phyloP scores from a whole-genome alignment of 2,113 vertebrate species.

The Scortum barcoo region DNA sequence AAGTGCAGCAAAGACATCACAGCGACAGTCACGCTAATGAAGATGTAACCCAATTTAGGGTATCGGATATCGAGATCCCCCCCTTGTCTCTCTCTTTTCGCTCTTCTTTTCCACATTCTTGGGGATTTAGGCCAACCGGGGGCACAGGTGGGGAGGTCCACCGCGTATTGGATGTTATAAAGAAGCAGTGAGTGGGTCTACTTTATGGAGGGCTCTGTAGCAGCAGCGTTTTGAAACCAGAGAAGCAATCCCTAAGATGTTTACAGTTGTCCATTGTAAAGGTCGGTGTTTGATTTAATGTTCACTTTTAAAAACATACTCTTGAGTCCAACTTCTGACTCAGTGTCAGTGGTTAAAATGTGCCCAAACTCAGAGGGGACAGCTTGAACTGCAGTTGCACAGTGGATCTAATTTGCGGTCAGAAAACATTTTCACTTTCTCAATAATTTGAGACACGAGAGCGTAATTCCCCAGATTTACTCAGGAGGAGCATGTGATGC shows the following conservation, averaged over 20 bases:
- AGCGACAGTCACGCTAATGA: background rate
- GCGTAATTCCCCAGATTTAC: conserved; percentile 21
- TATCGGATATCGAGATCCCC: no score
- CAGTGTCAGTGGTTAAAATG: background rate
- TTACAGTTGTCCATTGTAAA: conserved; percentile 5
- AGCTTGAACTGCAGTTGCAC: conserved; percentile 20
- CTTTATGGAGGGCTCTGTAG: conserved; percentile 1
- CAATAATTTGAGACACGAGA: conserved; percentile 42
- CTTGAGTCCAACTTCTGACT: background rate
- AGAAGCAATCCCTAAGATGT: background rate
- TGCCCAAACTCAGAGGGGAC: background rate
- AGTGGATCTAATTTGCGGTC: conserved; percentile 14
- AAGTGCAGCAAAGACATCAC: background rate
- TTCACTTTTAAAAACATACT: background rate
- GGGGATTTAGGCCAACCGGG: conserved; percentile 31
- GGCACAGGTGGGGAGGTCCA: conserved; percentile 5
- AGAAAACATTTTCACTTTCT: conserved; percentile 42
- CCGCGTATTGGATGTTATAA: conserved; percentile 9
- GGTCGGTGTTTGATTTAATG: background rate
- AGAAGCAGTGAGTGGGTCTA: conserved; percentile 1
- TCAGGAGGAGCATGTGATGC: conserved; percentile 48
- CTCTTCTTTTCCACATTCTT: conserved; percentile 24
- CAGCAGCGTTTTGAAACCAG: conserved; percentile 29
- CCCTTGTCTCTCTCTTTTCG: background rate
- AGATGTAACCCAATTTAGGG: background rate